A percentile compares a stretch with the other conserved stretches of the same genome.
These are phyloP conservation scores for Pleuronectes platessa DNA, from an alignment of 2,113 vertebrate species.

Conservation along the genomic window DNA sequence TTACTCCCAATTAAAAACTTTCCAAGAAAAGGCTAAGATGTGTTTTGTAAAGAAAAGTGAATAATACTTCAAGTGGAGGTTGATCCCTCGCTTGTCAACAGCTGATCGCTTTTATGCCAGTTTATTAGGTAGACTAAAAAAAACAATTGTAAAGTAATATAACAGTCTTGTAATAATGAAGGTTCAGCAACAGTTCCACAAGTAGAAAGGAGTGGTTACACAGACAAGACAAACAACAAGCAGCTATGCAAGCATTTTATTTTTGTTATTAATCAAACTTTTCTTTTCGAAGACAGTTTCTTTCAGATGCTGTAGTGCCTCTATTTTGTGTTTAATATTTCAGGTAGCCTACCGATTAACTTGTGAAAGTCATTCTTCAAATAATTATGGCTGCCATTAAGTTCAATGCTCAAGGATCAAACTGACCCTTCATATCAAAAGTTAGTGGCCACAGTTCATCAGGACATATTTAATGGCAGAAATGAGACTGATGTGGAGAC, in stretches of 20 bases:
- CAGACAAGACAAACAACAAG: too few relatives aligned
- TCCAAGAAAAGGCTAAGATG: not conserved
- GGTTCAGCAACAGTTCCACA: not conserved
- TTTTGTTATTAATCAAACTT: too few relatives aligned
- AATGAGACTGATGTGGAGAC: not conserved
- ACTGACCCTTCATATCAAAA: not conserved
- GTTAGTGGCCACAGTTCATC: not conserved
- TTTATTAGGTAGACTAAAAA: too few relatives aligned
- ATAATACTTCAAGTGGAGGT: conserved; percentile 1
- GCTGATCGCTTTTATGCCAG: too few relatives aligned
- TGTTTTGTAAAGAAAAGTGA: not conserved
- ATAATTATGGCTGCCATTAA: not conserved
- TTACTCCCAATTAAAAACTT: conserved; percentile 26
- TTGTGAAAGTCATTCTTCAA: not conserved
- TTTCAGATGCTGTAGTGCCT: not conserved
- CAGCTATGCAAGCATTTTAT: too few relatives aligned
- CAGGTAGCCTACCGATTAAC: not conserved
- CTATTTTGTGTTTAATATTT: not conserved
- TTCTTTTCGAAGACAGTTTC: not conserved
- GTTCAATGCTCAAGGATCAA: not conserved
- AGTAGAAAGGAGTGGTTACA: too few relatives aligned
- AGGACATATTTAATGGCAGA: conserved; percentile 4
- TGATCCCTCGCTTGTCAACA: too few relatives aligned
- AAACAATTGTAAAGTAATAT: too few relatives aligned
- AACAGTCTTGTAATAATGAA: not conserved